These are phyloP conservation scores for Stramonita haemastoma DNA, from an alignment of 2,888 invertebrate species.

Conservation along the genomic window DNA sequence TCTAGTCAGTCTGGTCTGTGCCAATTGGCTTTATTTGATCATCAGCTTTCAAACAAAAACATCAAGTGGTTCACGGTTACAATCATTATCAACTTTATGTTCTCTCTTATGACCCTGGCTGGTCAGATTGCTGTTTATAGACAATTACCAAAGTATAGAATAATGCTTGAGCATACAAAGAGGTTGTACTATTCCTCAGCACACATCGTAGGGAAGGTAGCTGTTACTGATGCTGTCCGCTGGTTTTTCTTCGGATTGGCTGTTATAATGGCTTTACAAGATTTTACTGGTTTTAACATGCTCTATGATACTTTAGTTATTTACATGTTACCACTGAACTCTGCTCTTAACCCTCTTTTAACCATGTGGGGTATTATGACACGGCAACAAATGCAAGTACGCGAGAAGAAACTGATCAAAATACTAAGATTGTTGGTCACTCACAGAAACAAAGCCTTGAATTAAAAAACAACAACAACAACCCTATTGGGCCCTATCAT, in stretches of 20 bases:
- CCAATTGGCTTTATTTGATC: background rate
- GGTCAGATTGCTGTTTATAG: background rate
- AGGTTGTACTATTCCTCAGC: background rate
- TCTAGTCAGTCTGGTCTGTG: background rate
- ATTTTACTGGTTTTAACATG: background rate
- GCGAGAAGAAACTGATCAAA: background rate
- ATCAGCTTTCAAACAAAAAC: background rate
- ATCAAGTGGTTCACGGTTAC: background rate
- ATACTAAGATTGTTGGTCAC: no score
- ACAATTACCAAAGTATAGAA: background rate
- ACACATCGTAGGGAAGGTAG: background rate
- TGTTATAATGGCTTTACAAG: background rate
- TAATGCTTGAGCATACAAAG: background rate
- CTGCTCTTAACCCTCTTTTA: constrained; percentile 2
- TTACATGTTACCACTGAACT: background rate
- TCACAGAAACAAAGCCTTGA: no score
- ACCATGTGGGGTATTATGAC: background rate
- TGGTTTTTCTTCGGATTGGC: background rate
- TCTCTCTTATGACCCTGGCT: background rate
- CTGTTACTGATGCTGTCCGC: background rate
- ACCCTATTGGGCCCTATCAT: no score
- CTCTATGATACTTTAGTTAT: background rate
- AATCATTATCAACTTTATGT: background rate
- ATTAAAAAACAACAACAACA: no score
- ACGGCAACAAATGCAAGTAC: background rate